Base-by-base conservation (phyloP, 2,797 vertebrate species). In the Microcaecilia unicolor region DNA sequence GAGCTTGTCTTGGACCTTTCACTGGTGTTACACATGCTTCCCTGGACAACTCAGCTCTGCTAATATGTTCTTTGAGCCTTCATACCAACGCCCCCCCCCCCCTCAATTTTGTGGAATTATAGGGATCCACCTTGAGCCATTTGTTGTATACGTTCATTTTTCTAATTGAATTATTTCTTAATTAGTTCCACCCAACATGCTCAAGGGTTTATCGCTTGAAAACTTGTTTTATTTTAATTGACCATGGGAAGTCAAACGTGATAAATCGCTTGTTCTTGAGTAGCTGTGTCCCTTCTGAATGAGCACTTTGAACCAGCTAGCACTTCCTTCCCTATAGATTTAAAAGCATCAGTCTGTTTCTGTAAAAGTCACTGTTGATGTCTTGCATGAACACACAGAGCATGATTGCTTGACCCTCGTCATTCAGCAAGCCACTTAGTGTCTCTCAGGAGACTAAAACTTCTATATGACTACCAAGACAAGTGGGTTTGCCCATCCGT, bases 1-100 rank as follows among this genome's bases (percentile, higher is more conserved):
- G 37, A 9, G 37, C 9, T 12, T 40, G 28, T 49, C 18, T 30
- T 17, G 27, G 23, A 22, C 12, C 9, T 37, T 22, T 34, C 50
- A 53, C 30, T 50, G 22, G 32, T 25, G 51, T 45, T 35, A 24
- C 35, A 39, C 55, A 25, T 24, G 28, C 19, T 44, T 64, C n/a
- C 32, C 22, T 45, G 20, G 22, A 22, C 29, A 41, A 10, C 9
- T 16, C 18, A 45, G 15, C 13, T 25, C 27, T 1, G 3, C 25
- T 41, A 25, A 44, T 9, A 5, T 11, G 16, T 15, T n/a, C 44
- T 40, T 20, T 34, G 22, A 29, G 18, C 24, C 36, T 48, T 36
- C 17, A 17, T 46, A 50, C 58, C n/a, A n/a, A n/a, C n/a, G n/a
- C n/a, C n/a, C n/a, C n/a, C n/a, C n/a, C n/a, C 35, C 35, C 31